phyloP scores from a whole-genome alignment of 2,888 invertebrate genomes.

The Yponomeuta evonymella region DNA sequence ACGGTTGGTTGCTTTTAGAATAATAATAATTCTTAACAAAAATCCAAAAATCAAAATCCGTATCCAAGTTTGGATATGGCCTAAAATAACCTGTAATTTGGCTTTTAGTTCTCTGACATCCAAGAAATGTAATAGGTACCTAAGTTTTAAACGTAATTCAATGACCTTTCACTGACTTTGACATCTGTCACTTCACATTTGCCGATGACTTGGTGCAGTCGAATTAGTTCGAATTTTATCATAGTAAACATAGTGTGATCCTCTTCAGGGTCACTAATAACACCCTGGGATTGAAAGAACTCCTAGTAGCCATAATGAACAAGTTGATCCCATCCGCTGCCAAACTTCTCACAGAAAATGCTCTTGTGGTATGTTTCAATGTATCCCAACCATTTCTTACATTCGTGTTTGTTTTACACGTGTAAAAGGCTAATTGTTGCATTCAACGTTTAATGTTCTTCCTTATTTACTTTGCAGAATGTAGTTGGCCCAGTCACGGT shows the following conservation, averaged over 20 bases:
- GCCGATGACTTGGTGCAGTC: background rate
- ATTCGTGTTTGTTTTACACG: constrained; percentile 17
- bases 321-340: constrained; percentile 55
- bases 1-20: too few relatives aligned
- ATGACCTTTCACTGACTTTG: constrained; percentile 15
- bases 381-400: constrained; percentile 2
- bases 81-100: too few relatives aligned
- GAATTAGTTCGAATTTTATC: background rate
- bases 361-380: constrained; percentile 45
- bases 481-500: constrained; percentile 44
- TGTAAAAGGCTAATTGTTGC: constrained; percentile 10
- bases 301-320: constrained; percentile 55
- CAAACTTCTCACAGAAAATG: constrained; percentile 50
- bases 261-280: constrained; percentile 40
- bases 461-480: constrained; percentile 49
- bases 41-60: too few relatives aligned
- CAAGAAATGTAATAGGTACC: background rate
- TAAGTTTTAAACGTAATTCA: background rate
- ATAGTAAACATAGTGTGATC: constrained; percentile 34
- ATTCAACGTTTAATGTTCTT: background rate
- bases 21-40: too few relatives aligned
- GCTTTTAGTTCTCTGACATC: background rate
- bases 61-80: too few relatives aligned
- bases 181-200: constrained; percentile 15
- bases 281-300: constrained; percentile 56